Evolutionary conservation across 2,797 vertebrate genomes (phyloP), one percentile per base, ranked within the genome.

Genomic region (Microcaecilia unicolor): DNA sequence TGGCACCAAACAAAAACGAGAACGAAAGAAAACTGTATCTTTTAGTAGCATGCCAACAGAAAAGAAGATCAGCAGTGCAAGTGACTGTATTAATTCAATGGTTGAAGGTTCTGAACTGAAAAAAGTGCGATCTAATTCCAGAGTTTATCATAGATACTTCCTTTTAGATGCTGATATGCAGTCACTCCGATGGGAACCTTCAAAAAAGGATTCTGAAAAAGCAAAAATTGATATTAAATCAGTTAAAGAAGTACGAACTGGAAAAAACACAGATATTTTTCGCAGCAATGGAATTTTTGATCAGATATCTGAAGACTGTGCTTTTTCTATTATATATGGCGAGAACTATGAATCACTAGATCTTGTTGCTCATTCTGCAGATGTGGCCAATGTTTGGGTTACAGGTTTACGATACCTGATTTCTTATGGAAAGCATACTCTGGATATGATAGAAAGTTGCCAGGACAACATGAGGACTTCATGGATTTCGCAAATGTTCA

Each of bases 21-120:
- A 99, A 41, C 77, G 93, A 56, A 99, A 99, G 48, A 99, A 98
- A 76, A 99, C 96, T 0, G 96, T 99, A 2, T 98, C 95, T 0
- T 98, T 99, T 52, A 99, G 96, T 80, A 99, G 96, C 72, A 99
- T 98, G 95, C 96, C 96, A 1, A 92, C 92, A 0, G 96, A 99
- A 76, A 98, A 91, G 48, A 99, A 98, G 64, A 95, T 99, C 29
- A 97, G 95, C 74, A 91, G 93, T 3, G 96, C 93, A 1, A 96
- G 90, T 1, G 96, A 99, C 56, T 99, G 96, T 21, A 97, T 99
- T 58, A 91, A 73, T 1, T 82, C 94, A 0, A 99, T 99, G 96
- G 89, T 98, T 16, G 96, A 98, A 22, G 96, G 96, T 8, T 92
- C 92, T 0, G 96, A 98, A 67, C 81, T 99, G 54, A 93, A 87